A percentile compares a stretch with the other conserved stretches of the same genome.
phyloP scores from a whole-genome alignment of 1,140 invertebrate genomes.

The Drosophila subobscura region DNA sequence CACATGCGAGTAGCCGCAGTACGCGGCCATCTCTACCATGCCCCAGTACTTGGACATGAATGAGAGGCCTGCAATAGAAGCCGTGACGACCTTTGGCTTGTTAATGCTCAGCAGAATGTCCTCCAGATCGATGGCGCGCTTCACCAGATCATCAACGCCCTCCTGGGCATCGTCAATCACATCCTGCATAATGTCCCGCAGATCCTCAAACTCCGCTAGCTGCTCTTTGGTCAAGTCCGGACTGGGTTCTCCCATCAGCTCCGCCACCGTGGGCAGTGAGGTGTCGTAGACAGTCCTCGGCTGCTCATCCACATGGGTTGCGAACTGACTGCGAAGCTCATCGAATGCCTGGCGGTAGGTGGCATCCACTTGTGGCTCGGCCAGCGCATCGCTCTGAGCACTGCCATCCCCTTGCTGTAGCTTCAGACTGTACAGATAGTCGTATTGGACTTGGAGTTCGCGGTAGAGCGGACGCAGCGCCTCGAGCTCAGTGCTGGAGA shows the following conservation, averaged over 20 bases:
- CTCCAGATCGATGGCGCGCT: slow-evolving; percentile 53
- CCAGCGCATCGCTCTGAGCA: background rate
- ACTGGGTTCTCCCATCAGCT: slow-evolving; percentile 52
- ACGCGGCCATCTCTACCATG: slow-evolving; percentile 59
- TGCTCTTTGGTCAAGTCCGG: slow-evolving; percentile 40
- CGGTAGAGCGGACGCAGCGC: slow-evolving; percentile 61
- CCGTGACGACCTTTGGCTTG: slow-evolving; percentile 72
- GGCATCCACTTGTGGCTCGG: slow-evolving; percentile 20
- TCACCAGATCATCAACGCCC: slow-evolving; percentile 60
- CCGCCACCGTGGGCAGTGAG: slow-evolving; percentile 54
- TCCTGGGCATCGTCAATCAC: slow-evolving; percentile 68
- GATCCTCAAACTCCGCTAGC: slow-evolving; percentile 55
- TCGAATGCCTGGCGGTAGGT: slow-evolving; percentile 42
- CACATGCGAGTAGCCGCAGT: slow-evolving; percentile 73
- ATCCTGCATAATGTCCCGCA: slow-evolving; percentile 66
- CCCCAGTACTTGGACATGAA: slow-evolving; percentile 62
- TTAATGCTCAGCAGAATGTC: slow-evolving; percentile 54
- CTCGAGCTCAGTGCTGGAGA: slow-evolving; percentile 56
- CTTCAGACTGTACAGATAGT: slow-evolving; percentile 51
- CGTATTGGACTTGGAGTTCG: slow-evolving; percentile 66
- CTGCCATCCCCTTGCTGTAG: slow-evolving; percentile 58
- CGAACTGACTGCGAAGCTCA: slow-evolving; percentile 47
- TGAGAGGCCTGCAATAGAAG: slow-evolving; percentile 51
- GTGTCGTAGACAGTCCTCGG: slow-evolving; percentile 64
- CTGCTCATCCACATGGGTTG: slow-evolving; percentile 30